Base-by-base conservation (phyloP, 1,140 invertebrate genomes). In the Drosophila subpulchrella region DNA sequence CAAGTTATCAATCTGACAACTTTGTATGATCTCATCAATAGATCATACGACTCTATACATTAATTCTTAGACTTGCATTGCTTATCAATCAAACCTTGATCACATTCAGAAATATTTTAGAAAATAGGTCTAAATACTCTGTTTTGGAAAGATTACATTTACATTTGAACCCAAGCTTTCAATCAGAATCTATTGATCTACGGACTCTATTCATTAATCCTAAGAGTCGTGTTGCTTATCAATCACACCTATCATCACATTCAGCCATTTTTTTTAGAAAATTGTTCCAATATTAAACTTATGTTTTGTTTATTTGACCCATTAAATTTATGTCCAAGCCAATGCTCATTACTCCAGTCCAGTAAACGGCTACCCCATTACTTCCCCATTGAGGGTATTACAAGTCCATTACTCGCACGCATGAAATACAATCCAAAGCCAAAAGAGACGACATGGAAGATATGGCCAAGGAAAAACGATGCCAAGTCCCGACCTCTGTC, bases 401-500 rank as follows among this genome's bases (percentile, higher is more conserved):
- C 54, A 13, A 42, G 20, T 6, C 46, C 58, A 67, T 62, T 66
- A 66, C 38, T 50, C 11, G 36, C 73, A 73, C 83, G 65, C 82
- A 77, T 50, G 57, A 34, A 51, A 53, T 5, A 32, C 10, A 36
- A 53, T 12, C 50, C 15, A 17, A 36, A 27, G n/a, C 62, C 42
- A 12, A 58, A 41, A 60, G 46, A 42, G 46, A 8, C 4, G 38
- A 63, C 44, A 63, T 44, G 15, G 12, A 32, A 42, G 58, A 65
- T 39, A 44, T 47, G 55, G 17, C 56, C 50, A 47, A 59, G 32
- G 15, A 76, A 79, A 88, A 89, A 90, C 66, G 72, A 81, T 84
- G 84, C 63, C 84, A 75, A 51, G 77, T 80, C 84, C 17, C 58
- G 75, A 90, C 73, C 84, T 83, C 79, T 59, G 77, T 68, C 84